Conservation (phyloP, 2,888 invertebrate species). For the Neoaliturus tenellus region DNA sequence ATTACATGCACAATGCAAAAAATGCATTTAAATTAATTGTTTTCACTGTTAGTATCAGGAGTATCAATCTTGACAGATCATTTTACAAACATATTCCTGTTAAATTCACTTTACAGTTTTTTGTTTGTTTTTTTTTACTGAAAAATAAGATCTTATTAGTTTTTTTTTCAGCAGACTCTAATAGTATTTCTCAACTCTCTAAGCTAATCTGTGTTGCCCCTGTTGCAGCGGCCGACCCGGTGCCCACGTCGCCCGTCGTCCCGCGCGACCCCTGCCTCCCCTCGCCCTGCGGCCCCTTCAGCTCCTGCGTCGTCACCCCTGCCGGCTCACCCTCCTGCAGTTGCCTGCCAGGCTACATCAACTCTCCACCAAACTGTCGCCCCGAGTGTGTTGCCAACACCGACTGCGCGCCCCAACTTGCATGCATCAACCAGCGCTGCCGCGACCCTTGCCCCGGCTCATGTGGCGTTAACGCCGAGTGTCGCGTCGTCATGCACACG, state of each 20-base stretch:
- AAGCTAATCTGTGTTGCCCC: too few species aligned
- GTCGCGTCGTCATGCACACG: constrained; percentile 76
- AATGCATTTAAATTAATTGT: too few species aligned
- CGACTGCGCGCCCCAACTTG: constrained; percentile 72
- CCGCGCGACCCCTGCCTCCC: constrained; percentile 81
- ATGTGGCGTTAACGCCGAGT: constrained; percentile 72
- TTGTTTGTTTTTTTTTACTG: too few species aligned
- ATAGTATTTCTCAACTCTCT: too few species aligned
- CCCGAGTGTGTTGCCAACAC: constrained; percentile 74
- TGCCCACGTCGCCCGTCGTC: constrained; percentile 47
- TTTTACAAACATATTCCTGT: too few species aligned
- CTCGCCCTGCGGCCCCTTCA: constrained; percentile 85
- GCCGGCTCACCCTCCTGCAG: constrained; percentile 77
- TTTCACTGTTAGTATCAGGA: too few species aligned
- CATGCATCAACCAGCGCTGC: constrained; percentile 73
- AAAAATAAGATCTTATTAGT: too few species aligned
- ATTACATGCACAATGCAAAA: too few species aligned
- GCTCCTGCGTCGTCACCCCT: constrained; percentile 71
- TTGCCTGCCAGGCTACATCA: constrained; percentile 80
- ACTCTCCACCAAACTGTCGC: constrained; percentile 76
- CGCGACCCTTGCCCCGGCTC: constrained; percentile 73
- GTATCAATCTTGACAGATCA: too few species aligned
- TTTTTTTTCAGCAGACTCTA: too few species aligned
- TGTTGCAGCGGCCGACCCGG: constrained; percentile 71
- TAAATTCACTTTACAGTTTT: too few species aligned